Evolutionary conservation across 2,888 invertebrate genomes (phyloP).

Genomic region (Bruchidius siliquastri): DNA sequence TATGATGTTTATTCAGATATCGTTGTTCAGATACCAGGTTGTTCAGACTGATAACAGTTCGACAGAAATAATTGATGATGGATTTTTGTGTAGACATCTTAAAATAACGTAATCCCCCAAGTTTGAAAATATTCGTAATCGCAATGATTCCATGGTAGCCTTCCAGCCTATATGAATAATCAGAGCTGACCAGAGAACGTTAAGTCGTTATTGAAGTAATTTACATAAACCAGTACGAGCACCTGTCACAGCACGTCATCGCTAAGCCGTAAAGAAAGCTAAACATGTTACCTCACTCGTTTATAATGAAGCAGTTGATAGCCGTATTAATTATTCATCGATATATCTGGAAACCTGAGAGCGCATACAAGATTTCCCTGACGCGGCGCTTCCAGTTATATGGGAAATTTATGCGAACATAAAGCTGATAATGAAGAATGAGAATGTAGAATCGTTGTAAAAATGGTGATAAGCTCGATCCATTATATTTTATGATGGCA

Average conservation of each 20-base stretch:
- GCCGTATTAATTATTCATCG: background rate
- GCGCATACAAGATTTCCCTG: background rate
- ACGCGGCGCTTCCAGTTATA: background rate
- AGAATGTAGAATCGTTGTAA: conserved; percentile 7
- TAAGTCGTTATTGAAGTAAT: background rate
- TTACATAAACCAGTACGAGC: background rate
- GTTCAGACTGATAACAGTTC: too few relatives aligned
- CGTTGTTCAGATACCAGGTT: too few relatives aligned
- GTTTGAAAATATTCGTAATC: too few relatives aligned
- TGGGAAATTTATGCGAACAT: conserved; percentile 6
- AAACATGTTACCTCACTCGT: background rate
- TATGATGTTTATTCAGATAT: too few relatives aligned
- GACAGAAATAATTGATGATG: too few relatives aligned
- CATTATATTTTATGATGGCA: background rate
- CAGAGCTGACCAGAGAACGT: background rate
- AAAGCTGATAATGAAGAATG: conserved; percentile 11
- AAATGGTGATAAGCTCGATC: background rate
- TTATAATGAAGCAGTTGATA: background rate
- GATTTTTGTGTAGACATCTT: too few relatives aligned
- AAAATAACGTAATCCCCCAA: too few relatives aligned
- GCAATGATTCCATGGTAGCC: too few relatives aligned
- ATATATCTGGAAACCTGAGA: background rate
- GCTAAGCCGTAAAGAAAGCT: background rate
- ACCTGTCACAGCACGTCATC: background rate
- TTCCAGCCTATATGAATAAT: background rate